Percentiles rank a stretch among this genome's conserved stretches.
These are phyloP conservation scores for Kuschelorhynchus macadamiae DNA, from an alignment of 2,888 invertebrate genomes.

Conservation along the genomic window DNA sequence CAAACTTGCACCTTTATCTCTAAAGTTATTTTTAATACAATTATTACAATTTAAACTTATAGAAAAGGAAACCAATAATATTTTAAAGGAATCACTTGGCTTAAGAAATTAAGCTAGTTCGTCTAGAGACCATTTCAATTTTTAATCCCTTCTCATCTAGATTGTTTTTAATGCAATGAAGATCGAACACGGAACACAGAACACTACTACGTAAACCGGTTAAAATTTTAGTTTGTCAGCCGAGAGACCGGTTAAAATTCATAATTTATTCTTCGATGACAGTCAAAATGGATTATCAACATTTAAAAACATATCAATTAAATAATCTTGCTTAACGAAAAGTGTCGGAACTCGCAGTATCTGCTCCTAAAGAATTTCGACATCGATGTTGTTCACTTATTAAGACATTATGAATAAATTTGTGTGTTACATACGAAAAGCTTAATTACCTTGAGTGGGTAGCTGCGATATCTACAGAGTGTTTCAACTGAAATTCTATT, in stretches of 20 bases:
- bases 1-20: too few relatives aligned
- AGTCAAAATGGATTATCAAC: slow-evolving; percentile 51
- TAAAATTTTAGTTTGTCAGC: slow-evolving; percentile 46
- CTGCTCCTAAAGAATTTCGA: slow-evolving; percentile 41
- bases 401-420: slow-evolving; percentile 45
- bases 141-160: too few relatives aligned
- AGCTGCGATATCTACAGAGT: too few relatives aligned
- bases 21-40: too few relatives aligned
- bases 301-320: slow-evolving; percentile 51
- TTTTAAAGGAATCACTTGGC: too few relatives aligned
- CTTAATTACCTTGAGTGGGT: too few relatives aligned
- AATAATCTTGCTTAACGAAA: slow-evolving; percentile 43
- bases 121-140: too few relatives aligned
- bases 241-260: slow-evolving; percentile 48
- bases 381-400: slow-evolving; percentile 37
- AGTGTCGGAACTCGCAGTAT: slow-evolving; percentile 38
- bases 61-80: background rate
- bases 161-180: too few relatives aligned
- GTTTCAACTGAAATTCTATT: too few relatives aligned
- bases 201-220: slow-evolving; percentile 40
- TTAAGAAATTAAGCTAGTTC: too few relatives aligned
- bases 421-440: slow-evolving; percentile 10
- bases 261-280: slow-evolving; percentile 50
- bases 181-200: slow-evolving; percentile 15
- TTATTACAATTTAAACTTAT: too few relatives aligned